Percentiles rank a stretch among this genome's conserved stretches.
Evolutionary conservation across 1,140 invertebrate species (phyloP).

Genomic region (Anoplolepis gracilipes): DNA sequence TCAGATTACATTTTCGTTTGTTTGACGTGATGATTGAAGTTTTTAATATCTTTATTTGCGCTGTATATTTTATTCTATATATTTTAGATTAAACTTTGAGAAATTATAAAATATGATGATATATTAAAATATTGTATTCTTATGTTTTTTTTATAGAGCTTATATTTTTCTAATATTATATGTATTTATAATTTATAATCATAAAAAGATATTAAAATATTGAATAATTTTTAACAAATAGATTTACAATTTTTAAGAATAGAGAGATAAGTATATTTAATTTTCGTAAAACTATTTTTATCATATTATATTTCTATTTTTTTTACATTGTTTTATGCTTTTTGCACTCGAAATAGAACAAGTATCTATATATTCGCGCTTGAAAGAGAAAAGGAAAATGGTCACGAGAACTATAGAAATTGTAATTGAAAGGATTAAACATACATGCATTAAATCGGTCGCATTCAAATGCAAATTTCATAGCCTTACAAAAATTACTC

Average conservation of each 20-base stretch:
- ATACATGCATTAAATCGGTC: too few species aligned
- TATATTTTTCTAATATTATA: background rate
- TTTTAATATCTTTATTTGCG: conserved; percentile 26
- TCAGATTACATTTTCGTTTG: conserved; percentile 27
- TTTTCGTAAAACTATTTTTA: background rate
- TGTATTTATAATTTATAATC: background rate
- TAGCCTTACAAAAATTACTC: background rate
- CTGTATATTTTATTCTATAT: conserved; percentile 12
- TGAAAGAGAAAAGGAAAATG: background rate
- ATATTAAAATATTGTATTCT: conserved; percentile 8
- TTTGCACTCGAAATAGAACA: background rate
- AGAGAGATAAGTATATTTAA: background rate
- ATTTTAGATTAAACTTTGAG: conserved; percentile 22
- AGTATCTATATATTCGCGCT: background rate
- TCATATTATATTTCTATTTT: too few species aligned
- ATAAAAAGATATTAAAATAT: background rate
- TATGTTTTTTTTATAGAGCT: background rate
- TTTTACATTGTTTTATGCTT: background rate
- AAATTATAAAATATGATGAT: conserved; percentile 28
- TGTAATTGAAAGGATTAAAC: background rate
- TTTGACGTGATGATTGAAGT: conserved; percentile 35
- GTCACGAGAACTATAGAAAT: background rate
- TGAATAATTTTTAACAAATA: background rate
- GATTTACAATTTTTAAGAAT: background rate
- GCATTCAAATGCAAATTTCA: background rate